Evolutionary conservation across 2,797 vertebrate species (phyloP), one percentile per base, ranked within the genome.

Genomic region (Pristis pectinata): DNA sequence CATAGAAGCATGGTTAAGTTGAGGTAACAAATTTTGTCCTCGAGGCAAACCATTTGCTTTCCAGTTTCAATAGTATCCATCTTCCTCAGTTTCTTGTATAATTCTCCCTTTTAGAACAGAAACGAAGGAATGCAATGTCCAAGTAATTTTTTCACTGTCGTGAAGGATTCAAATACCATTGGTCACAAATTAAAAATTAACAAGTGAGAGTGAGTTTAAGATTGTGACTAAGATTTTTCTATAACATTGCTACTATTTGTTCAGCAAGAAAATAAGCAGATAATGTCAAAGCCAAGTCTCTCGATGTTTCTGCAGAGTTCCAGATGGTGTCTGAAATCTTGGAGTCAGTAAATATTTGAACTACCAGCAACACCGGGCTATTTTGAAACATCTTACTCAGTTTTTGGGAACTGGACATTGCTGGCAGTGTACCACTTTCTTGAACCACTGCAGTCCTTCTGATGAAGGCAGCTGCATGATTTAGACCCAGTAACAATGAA

Each of bases 1-100:
- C 92, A 93, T 44, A 74, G 27, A 93, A 74, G 67, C 67, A 74
- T 74, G 44, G 93, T 93, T 93, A 93, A 93, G 92, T 74, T 74
- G 27, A 74, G 92, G 70, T 34, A 74, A 93, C 92, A 93, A 74
- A 74, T 93, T n/a, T 74, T 93, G 27, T 17, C 67, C 67, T 93
- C 44, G 15, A 93, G 64, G 64, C 41, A 67, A 37, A 10, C 37
- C 56, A 93, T 74, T 72, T 72, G 64, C 41, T 49, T 72, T 74
- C 41, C 41, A 72, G 67, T 41, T 44, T 67, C 41, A 72, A 93
- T 93, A 72, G n/a, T 5, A 44, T 74, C n/a, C 24, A 67, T 67
- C n/a, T 89, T 89, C 0, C 15, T 64, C 27, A 74, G 17, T 44
- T 74, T 74, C 41, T 34, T 70, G 74, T 74, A 34, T 49, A 74